Percentiles rank a stretch among this genome's conserved stretches.
Conservation (phyloP, 2,113 vertebrate genomes). For the Physeter macrocephalus region DNA sequence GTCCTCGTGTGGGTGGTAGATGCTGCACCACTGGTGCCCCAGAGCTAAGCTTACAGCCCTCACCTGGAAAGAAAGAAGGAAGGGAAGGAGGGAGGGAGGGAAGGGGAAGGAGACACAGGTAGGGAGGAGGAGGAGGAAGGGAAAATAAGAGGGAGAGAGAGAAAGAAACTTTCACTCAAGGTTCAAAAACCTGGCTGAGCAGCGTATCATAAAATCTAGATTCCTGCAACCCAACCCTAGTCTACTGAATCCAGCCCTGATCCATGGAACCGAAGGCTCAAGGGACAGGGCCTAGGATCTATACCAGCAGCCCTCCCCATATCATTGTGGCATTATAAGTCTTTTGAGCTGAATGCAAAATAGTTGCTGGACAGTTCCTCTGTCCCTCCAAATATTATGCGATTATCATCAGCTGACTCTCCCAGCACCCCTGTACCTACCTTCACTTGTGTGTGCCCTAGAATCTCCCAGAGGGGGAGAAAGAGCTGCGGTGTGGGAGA, state of each 20-base stretch:
- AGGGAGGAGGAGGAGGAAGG: too few species aligned
- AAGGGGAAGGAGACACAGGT: too few species aligned
- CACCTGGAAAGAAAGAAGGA: neutral
- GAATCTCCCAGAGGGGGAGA: neutral
- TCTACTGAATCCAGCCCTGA: neutral
- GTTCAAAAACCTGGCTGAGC: neutral
- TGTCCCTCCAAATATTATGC: neutral
- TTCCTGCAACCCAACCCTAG: neutral
- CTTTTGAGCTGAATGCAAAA: neutral
- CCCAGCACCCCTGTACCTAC: neutral
- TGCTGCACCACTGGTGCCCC: accelerated
- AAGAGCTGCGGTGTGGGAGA: neutral
- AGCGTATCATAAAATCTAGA: neutral
- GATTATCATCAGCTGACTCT: neutral
- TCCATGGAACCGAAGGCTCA: neutral
- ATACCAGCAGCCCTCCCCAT: neutral
- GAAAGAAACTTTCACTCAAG: neutral
- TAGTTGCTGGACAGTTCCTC: neutral
- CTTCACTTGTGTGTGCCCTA: neutral
- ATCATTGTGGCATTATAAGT: accelerated
- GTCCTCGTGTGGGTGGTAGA: accelerated
- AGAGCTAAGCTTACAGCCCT: neutral
- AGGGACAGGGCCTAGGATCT: neutral
- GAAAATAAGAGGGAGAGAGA: neutral
- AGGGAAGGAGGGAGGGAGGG: too few species aligned